Evolutionary conservation across 2,113 vertebrate genomes (phyloP).

Genomic region (Ceyx melanurus): DNA sequence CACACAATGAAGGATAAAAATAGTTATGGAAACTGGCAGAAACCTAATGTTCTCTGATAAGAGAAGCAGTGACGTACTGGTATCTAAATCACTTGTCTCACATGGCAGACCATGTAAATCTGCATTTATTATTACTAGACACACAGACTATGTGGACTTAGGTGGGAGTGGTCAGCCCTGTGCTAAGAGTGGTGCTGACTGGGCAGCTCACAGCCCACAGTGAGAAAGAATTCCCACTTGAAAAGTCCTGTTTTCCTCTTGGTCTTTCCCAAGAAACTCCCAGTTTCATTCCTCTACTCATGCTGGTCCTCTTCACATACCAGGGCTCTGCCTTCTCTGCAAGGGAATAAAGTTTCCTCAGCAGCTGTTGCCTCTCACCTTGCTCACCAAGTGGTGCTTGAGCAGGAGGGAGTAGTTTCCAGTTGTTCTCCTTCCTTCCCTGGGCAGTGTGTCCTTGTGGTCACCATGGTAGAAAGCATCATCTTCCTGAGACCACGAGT

Average conservation of each 20-base stretch:
- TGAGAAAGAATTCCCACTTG: not conserved
- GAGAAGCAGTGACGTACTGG: conserved; percentile 15
- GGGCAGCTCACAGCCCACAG: not conserved
- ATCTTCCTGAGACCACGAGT: not conserved
- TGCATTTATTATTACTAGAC: not conserved
- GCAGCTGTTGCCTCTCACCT: not conserved
- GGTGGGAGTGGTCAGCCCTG: not conserved
- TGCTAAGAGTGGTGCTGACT: accelerated
- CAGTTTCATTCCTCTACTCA: not conserved
- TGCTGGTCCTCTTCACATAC: accelerated
- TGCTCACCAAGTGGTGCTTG: accelerated
- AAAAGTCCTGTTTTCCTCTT: not conserved
- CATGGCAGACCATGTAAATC: not conserved
- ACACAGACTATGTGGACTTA: not conserved
- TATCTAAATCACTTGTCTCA: not conserved
- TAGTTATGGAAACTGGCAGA: conserved; percentile 55
- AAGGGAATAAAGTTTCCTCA: not conserved
- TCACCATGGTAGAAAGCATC: not conserved
- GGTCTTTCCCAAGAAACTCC: not conserved
- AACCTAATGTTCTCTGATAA: conserved; percentile 47
- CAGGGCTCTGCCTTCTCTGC: accelerated
- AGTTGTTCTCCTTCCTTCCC: not conserved
- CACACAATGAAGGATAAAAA: conserved; percentile 61
- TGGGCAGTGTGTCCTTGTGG: not conserved
- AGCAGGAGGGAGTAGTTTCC: not conserved